Conservation (phyloP, 2,113 vertebrate genomes). For the Lanius collurio region DNA sequence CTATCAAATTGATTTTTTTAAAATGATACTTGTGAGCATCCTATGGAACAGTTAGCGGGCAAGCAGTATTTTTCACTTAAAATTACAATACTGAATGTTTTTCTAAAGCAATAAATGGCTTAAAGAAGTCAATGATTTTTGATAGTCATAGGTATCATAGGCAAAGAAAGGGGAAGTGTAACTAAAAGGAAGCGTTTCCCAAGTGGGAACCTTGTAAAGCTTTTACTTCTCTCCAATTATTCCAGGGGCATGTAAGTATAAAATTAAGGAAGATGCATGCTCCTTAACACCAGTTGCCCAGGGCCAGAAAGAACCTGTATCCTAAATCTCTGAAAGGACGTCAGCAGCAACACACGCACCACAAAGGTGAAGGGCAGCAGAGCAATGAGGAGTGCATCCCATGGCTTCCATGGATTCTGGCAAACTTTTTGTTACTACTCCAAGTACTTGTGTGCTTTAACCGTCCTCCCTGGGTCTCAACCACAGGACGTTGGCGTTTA, state of each 20-base stretch:
- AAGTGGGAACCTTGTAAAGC: neutral
- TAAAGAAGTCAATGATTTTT: neutral
- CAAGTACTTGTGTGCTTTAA: neutral
- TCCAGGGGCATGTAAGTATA: accelerated
- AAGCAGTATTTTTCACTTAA: neutral
- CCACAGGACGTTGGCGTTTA: neutral
- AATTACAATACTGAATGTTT: accelerated
- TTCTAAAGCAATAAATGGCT: neutral
- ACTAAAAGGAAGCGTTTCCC: neutral
- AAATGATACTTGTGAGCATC: neutral
- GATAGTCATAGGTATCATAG: neutral
- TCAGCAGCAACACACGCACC: neutral
- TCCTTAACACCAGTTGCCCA: neutral
- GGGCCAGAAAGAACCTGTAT: accelerated
- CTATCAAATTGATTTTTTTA: neutral
- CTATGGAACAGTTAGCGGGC: accelerated
- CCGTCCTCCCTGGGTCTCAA: neutral
- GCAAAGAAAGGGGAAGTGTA: neutral
- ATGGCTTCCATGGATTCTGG: neutral
- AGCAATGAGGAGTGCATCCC: neutral
- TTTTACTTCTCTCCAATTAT: neutral
- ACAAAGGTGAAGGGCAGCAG: neutral
- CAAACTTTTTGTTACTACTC: neutral
- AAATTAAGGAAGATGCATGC: neutral
- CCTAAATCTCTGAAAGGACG: neutral